These are phyloP conservation scores for Paedocypris sp. DNA, from an alignment of 2,113 vertebrate species.

Conservation along the genomic window DNA sequence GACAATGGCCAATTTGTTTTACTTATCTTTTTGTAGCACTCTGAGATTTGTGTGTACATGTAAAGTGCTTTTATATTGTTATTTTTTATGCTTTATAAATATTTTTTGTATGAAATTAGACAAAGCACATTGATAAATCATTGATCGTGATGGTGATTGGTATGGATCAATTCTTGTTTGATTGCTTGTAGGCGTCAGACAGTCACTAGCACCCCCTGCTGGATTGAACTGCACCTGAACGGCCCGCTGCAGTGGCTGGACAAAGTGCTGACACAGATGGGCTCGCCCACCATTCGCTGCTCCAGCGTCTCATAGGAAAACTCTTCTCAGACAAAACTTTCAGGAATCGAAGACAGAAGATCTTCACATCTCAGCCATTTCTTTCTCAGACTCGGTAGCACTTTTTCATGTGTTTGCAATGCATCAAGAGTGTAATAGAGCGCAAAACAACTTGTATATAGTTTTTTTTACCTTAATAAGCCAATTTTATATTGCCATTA, in stretches of 20 bases:
- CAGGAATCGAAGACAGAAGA: constrained; percentile 14
- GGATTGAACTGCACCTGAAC: constrained; percentile 97
- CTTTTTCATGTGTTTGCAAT: constrained; percentile 48
- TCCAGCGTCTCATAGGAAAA: constrained; percentile 87
- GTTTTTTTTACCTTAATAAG: constrained; percentile 24
- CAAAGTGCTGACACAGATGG: constrained; percentile 98
- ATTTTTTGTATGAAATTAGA: no score
- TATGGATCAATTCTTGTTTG: neutral
- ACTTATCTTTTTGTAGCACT: no score
- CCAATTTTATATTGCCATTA: constrained; percentile 23
- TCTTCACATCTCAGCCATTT: constrained; percentile 18
- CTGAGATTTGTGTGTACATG: no score
- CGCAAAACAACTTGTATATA: constrained; percentile 30
- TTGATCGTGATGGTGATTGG: no score
- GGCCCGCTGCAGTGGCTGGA: constrained; percentile 97
- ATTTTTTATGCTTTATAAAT: no score
- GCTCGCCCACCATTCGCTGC: constrained; percentile 88
- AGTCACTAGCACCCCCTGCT: constrained; percentile 98
- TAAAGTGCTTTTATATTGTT: no score
- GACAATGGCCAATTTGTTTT: no score
- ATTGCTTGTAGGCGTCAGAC: constrained; percentile 80
- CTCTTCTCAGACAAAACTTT: constrained; percentile 4
- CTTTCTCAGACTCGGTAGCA: constrained; percentile 45
- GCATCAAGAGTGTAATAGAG: constrained; percentile 50
- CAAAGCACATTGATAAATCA: no score